Evolutionary conservation across 2,888 invertebrate genomes (phyloP), one percentile per base, ranked within the genome.

Genomic region (Octonoba sinensis): DNA sequence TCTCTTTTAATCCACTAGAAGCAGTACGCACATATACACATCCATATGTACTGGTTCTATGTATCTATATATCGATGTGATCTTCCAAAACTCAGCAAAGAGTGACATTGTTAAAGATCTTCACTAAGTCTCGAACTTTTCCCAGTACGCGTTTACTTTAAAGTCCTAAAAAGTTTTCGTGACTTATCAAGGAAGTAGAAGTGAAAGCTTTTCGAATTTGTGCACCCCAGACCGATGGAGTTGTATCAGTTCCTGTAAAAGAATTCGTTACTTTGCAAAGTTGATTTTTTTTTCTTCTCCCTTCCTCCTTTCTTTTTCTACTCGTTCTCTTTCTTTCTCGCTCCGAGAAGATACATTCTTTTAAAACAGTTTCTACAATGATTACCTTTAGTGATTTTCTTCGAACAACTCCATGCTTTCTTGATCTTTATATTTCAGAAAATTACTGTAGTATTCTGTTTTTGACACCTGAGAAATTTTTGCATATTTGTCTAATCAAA

Each of bases 81-180:
- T 36, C 36, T 36, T 8, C 36, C 36, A 36, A 36, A 36, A 36
- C 6, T 36, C 36, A 36, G 36, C 11, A 11, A 36, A 36, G 51
- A 49, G 59, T 20, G 16, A 27, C 18, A 51, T 49, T 67, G 67
- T 75, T 75, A 75, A 67, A 51, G 60, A 60, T 75, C 67, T 20
- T 13, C 15, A 49, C 72, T 54, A 36, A 18, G 27, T 60, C 27
- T 24, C 66, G 59, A 66, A 57, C 47, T 56, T 57, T 59, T 46
- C 22, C 22, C 46, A 16, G 8, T 49, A 49, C 57, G 24, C 73
- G 56, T 36, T 57, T 57, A 75, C 59, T 75, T 75, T 59, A n/a
- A 66, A 67, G 66, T 60, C 75, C 54, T 75, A 67, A 74, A 75
- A 75, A 75, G 59, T 75, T 75, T 75, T 20, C 75, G 75, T 75